These are phyloP conservation scores for Melanostigma gelatinosum DNA, from an alignment of 2,113 vertebrate species.

Conservation along the genomic window DNA sequence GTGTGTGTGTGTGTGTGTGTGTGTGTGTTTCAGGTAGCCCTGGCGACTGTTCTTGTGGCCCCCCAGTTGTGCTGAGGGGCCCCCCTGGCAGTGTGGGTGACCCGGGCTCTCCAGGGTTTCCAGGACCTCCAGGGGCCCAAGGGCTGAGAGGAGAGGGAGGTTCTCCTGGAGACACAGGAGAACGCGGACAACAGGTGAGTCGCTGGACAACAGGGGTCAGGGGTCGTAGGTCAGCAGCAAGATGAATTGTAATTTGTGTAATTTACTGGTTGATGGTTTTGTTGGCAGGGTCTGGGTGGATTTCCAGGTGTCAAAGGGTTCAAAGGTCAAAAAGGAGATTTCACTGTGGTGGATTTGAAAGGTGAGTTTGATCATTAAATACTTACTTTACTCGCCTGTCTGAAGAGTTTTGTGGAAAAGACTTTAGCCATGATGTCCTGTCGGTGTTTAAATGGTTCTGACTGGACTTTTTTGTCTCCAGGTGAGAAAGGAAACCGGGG, in stretches of 20 bases:
- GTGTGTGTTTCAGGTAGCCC: slow-evolving; percentile 52
- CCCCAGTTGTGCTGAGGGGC: neutral
- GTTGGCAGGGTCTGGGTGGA: slow-evolving; percentile 84
- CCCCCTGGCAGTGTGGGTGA: slow-evolving; percentile 38
- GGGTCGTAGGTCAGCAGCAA: neutral
- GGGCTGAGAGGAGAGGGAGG: slow-evolving; percentile 71
- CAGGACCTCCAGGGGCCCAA: slow-evolving; percentile 43
- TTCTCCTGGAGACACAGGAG: slow-evolving; percentile 70
- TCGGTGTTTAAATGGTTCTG: neutral
- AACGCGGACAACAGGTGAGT: slow-evolving; percentile 64
- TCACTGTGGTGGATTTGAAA: slow-evolving; percentile 56
- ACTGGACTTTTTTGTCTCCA: slow-evolving; percentile 40
- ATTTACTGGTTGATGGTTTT: neutral
- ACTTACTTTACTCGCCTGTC: neutral
- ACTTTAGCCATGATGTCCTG: neutral
- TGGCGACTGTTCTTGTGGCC: slow-evolving; percentile 71
- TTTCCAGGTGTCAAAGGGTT: slow-evolving; percentile 82
- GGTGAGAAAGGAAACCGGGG: slow-evolving; percentile 74
- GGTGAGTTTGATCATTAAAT: slow-evolving; percentile 55
- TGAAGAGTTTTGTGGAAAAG: neutral
- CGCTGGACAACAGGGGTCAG: neutral
- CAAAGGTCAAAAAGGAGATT: slow-evolving; percentile 90
- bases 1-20: slow-evolving; percentile 3
- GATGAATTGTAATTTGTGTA: too few species aligned
- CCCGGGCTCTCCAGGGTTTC: slow-evolving; percentile 31